Evolutionary conservation across 2,888 invertebrate genomes (phyloP), one percentile per base, ranked within the genome.

Genomic region (Eueremaeus valkanovi): DNA sequence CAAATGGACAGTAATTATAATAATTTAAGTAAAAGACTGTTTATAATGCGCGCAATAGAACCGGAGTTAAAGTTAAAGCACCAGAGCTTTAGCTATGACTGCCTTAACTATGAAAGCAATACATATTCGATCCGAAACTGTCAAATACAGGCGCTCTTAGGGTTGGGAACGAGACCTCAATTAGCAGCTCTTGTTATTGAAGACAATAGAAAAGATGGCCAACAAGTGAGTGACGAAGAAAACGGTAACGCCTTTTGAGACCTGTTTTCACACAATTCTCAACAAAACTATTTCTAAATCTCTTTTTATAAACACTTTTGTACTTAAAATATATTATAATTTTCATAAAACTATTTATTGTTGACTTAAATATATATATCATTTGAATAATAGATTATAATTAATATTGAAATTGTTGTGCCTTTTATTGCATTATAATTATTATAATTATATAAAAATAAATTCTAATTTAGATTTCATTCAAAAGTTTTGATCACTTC

Each of bases 1-100:
- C 83, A 91, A 74, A 92, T 92, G 83, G 87, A 58, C 1, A 33
- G 18, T 9, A 40, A n/a, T 8, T 9, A 29, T 13, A 29, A 68
- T 51, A 5, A 27, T 73, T 55, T 29, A 3, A 42, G 0, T n/a
- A 49, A 51, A 18, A 51, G 1, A 29, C n/a, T 73, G 6, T 55
- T 73, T 27, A 55, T 89, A 63, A 86, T 93, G 82, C 87, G 92
- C 74, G 92, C 90, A 33, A 89, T 91, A 9, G 95, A 94, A 82
- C 92, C 93, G 70, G 89, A 89, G 79, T 84, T 93, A 55, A 87
- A 88, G 80, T 84, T 89, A 73, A 83, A 83, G 75, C 85, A 86
- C 81, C 9, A 51, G 61, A 36, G 42, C 40, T 51, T 72, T 33
- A 24, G 24, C 40, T 31, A 72, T 18, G 40, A 55, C 24, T 75